Evolutionary conservation across 2,888 invertebrate genomes (phyloP).

Genomic region (Lasius fuliginosus): DNA sequence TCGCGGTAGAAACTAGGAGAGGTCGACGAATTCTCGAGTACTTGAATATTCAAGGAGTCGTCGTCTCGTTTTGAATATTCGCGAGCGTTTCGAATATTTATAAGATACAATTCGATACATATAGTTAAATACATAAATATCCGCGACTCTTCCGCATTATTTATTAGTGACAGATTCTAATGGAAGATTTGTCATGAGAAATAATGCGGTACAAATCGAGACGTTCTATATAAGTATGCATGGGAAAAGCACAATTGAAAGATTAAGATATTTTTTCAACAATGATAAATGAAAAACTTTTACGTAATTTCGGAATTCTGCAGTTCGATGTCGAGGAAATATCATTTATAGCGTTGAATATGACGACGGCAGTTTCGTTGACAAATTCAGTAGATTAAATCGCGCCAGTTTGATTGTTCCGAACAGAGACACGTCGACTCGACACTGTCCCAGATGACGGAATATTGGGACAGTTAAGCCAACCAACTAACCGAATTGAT

Average conservation of each 20-base stretch:
- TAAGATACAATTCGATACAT: constrained; percentile 20
- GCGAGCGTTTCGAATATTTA: background rate
- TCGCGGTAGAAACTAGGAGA: constrained; percentile 14
- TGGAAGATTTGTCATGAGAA: background rate
- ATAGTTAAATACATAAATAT: background rate
- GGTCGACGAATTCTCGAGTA: constrained; percentile 35
- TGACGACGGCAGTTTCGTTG: constrained; percentile 31
- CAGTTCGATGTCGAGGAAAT: background rate
- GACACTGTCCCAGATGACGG: constrained; percentile 68
- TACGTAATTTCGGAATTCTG: background rate
- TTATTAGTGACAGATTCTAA: background rate
- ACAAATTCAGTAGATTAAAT: constrained; percentile 55
- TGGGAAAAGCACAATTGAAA: background rate
- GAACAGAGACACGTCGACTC: constrained; percentile 50
- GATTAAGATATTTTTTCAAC: background rate
- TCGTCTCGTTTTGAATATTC: constrained; percentile 21
- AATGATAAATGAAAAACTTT: constrained; percentile 13
- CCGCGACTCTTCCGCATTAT: background rate
- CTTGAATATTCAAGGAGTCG: constrained; percentile 33
- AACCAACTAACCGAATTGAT: constrained; percentile 67
- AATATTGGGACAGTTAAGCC: constrained; percentile 56
- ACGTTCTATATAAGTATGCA: background rate
- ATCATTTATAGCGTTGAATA: constrained; percentile 34
- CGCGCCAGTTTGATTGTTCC: constrained; percentile 50
- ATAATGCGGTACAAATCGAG: background rate